These are phyloP conservation scores for Neuroscelio doddi DNA, from an alignment of 2,888 invertebrate species.

Conservation along the genomic window DNA sequence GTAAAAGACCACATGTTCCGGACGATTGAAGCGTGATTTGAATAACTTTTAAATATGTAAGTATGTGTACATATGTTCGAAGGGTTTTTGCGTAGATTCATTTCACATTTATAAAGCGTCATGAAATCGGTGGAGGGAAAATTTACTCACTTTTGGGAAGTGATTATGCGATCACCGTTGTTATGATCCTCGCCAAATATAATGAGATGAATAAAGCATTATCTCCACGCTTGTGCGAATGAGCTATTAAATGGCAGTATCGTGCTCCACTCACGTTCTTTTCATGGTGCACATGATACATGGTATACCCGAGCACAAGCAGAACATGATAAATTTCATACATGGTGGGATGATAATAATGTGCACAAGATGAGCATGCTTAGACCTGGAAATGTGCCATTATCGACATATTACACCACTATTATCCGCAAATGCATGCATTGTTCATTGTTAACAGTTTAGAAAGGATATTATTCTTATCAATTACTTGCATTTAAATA, in stretches of 20 bases:
- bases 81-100: conserved; percentile 19
- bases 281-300: conserved; percentile 31
- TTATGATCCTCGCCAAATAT: conserved; percentile 29
- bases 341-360: conserved; percentile 14
- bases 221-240: conserved; percentile 46
- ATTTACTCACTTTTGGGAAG: conserved; percentile 23
- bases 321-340: conserved; percentile 38
- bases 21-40: conserved; percentile 32
- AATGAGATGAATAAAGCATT: conserved; percentile 28
- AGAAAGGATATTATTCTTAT: neutral
- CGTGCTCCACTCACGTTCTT: conserved; percentile 40
- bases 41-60: conserved; percentile 16
- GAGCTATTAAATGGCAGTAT: conserved; percentile 51
- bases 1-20: neutral
- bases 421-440: conserved; percentile 20
- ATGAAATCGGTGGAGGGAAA: conserved; percentile 12
- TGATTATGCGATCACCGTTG: conserved; percentile 30
- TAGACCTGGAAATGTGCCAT: conserved; percentile 22
- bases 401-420: conserved; percentile 24
- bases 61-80: neutral
- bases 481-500: neutral
- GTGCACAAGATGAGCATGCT: conserved; percentile 9
- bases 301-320: conserved; percentile 7
- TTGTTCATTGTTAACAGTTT: neutral
- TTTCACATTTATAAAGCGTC: conserved; percentile 35